These are phyloP conservation scores for Turritopsis dohrnii DNA, from an alignment of 30 jellyfish, hydroid and myxozoan genomes.

Conservation along the genomic window DNA sequence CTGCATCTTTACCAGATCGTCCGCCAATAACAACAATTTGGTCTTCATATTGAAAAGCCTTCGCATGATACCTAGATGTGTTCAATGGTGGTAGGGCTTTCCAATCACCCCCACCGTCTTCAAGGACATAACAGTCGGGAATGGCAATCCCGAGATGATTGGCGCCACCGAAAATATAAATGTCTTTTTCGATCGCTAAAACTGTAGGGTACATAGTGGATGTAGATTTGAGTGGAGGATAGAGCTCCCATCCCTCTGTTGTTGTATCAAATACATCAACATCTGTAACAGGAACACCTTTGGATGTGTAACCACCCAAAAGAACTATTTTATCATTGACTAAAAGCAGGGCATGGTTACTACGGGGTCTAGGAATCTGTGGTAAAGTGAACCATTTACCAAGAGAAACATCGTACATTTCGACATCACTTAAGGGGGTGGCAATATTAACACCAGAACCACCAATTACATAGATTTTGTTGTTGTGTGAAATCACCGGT, in stretches of 20 bases:
- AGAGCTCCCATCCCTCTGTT: constrained; percentile 5
- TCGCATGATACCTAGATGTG: not conserved
- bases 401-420: not conserved
- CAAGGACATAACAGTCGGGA: not conserved
- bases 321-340: not conserved
- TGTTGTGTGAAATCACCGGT: not conserved
- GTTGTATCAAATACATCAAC: constrained; percentile 1
- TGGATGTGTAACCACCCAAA: constrained; percentile 3
- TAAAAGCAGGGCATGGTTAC: not conserved
- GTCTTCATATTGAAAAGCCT: not conserved
- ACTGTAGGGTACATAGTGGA: not conserved
- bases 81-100: not conserved
- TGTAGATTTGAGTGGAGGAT: constrained; percentile 14
- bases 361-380: not conserved
- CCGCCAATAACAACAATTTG: constrained; percentile 3
- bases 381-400: constrained; percentile 4
- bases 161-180: constrained; percentile 10
- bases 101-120: constrained; percentile 1
- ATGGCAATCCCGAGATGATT: not conserved
- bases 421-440: constrained; percentile 7
- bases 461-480: constrained; percentile 12
- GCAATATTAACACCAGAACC: constrained; percentile 24
- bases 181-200: not conserved
- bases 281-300: constrained; percentile 12
- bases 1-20: constrained; percentile 13